Conservation (phyloP, 2,113 vertebrate genomes). For the Perccottus glenii region DNA sequence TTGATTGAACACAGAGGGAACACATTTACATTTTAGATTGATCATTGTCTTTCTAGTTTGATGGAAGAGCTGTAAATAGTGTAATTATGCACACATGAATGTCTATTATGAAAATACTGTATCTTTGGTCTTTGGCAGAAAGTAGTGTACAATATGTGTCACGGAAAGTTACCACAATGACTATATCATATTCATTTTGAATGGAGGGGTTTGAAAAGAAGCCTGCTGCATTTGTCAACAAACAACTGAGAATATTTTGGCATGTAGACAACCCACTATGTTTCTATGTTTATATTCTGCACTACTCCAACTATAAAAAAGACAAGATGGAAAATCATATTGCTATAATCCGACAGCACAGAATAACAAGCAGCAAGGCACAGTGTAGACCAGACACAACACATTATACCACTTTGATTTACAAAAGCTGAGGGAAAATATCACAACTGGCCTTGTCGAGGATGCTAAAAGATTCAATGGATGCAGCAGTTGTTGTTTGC, state of each 20-base stretch:
- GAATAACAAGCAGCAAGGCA: constrained; percentile 22
- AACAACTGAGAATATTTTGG: constrained; percentile 9
- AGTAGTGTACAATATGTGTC: constrained; percentile 20
- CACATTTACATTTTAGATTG: constrained; percentile 67
- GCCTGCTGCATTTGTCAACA: constrained; percentile 21
- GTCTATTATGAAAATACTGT: constrained; percentile 38
- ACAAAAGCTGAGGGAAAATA: constrained; percentile 17
- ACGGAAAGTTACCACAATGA: constrained; percentile 37
- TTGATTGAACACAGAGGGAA: constrained; percentile 54
- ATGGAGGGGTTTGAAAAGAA: constrained; percentile 20
- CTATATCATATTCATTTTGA: constrained; percentile 36
- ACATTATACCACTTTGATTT: constrained; percentile 30
- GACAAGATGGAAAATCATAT: constrained; percentile 19
- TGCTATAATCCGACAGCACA: constrained; percentile 19
- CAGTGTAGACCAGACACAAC: constrained; percentile 14
- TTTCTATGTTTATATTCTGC: constrained; percentile 21
- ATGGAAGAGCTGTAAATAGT: constrained; percentile 47
- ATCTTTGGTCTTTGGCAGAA: constrained; percentile 29
- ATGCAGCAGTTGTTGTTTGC: constrained; percentile 20
- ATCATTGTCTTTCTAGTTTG: constrained; percentile 60
- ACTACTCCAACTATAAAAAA: constrained; percentile 15
- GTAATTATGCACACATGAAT: constrained; percentile 62
- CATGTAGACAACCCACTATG: constrained; percentile 12
- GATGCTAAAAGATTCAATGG: constrained; percentile 29
- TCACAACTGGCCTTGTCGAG: constrained; percentile 11